These are phyloP conservation scores for Psephotus haematonotus DNA, from an alignment of 2,113 vertebrate species.

Conservation along the genomic window DNA sequence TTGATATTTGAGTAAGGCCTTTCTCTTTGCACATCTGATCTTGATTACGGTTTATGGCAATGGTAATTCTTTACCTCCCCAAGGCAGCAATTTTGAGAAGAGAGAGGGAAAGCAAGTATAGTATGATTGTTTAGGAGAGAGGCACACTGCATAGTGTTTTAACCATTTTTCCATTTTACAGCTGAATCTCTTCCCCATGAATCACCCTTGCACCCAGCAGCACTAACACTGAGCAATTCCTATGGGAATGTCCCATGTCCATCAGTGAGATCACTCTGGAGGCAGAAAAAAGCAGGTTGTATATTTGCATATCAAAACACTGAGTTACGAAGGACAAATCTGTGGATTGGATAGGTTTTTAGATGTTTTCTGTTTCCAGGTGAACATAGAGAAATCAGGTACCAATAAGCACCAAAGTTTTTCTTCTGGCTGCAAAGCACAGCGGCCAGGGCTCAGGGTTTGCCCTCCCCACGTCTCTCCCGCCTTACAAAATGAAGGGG, in stretches of 20 bases:
- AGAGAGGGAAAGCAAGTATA: neutral
- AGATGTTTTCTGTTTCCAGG: neutral
- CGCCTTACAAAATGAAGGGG: neutral
- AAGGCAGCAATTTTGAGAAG: neutral
- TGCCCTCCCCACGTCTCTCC: neutral
- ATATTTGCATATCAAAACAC: neutral
- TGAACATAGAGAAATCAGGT: neutral
- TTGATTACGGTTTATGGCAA: neutral
- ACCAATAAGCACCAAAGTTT: neutral
- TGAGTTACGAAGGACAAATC: neutral
- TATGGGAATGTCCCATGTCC: neutral
- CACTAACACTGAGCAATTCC: neutral
- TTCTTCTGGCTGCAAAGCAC: neutral
- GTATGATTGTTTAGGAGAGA: neutral
- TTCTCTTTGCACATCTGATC: slow-evolving; percentile 54
- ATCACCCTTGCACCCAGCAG: neutral
- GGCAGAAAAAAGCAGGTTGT: neutral
- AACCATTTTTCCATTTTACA: neutral
- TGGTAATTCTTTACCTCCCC: slow-evolving; percentile 45
- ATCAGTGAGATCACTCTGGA: neutral
- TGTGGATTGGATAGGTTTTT: neutral
- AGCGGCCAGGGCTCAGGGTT: neutral
- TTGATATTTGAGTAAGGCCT: slow-evolving; percentile 58
- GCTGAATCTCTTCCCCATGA: neutral
- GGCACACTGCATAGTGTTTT: neutral